Conservation (phyloP, 1,140 invertebrate species). For the Lepidostoma basale region DNA sequence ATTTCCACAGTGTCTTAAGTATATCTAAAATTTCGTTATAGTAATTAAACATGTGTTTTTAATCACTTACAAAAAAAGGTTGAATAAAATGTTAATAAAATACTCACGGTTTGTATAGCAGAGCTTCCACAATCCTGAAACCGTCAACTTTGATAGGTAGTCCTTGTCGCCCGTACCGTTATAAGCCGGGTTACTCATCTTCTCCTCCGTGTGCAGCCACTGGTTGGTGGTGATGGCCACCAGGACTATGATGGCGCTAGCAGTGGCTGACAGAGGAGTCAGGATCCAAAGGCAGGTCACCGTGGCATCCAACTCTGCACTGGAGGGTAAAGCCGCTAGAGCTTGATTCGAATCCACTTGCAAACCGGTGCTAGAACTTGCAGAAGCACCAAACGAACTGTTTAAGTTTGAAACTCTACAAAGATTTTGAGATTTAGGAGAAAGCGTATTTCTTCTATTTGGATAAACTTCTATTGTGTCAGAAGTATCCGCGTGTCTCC, state of each 20-base stretch:
- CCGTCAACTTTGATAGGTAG: slow-evolving; percentile 69
- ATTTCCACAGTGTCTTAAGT: background rate
- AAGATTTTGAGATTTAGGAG: slow-evolving; percentile 22
- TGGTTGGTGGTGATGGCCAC: slow-evolving; percentile 71
- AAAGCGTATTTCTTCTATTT: slow-evolving; percentile 25
- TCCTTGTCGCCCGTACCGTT: slow-evolving; percentile 69
- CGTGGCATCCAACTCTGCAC: slow-evolving; percentile 61
- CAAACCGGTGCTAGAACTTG: slow-evolving; percentile 22
- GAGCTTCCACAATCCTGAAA: slow-evolving; percentile 73
- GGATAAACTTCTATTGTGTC: slow-evolving; percentile 39
- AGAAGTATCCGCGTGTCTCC: slow-evolving; percentile 18
- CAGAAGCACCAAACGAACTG: slow-evolving; percentile 25
- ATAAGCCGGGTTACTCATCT: slow-evolving; percentile 69
- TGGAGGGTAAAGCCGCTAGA: slow-evolving; percentile 51
- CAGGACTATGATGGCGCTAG: slow-evolving; percentile 67
- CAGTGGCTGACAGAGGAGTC: slow-evolving; percentile 68
- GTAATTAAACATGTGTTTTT: background rate
- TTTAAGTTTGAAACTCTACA: slow-evolving; percentile 32
- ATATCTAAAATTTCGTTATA: too few relatives aligned
- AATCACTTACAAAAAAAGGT: background rate
- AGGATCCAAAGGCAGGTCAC: slow-evolving; percentile 68
- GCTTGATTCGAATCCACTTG: slow-evolving; percentile 36
- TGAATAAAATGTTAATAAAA: background rate
- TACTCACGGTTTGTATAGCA: slow-evolving; percentile 75
- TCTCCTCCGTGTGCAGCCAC: slow-evolving; percentile 74